A percentile compares a stretch with the other conserved stretches of the same genome.
Conservation (phyloP, 1,140 invertebrate genomes). For the Zaprionus tsacasi region DNA sequence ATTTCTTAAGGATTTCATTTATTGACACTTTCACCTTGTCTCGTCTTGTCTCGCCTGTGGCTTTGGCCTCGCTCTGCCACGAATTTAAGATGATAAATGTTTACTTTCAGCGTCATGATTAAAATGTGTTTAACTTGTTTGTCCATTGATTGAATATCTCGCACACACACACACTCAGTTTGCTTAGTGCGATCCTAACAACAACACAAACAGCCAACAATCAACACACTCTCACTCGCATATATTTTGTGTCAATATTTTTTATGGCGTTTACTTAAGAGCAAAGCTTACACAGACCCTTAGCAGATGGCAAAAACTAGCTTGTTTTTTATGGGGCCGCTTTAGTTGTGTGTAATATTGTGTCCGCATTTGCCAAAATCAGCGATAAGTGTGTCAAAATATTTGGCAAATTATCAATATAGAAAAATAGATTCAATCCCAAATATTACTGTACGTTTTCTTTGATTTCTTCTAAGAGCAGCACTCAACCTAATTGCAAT, state of each 20-base stretch:
- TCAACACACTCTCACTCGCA: conserved; percentile 5
- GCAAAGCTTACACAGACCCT: not conserved
- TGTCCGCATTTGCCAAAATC: not conserved
- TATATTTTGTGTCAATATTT: conserved; percentile 37
- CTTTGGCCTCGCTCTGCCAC: conserved; percentile 37
- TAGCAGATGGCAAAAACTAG: not conserved
- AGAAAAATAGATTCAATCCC: not conserved
- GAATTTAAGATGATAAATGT: conserved; percentile 73
- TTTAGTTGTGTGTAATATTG: not conserved
- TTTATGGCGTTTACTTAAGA: conserved; percentile 11
- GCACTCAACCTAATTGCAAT: not conserved
- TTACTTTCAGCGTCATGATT: conserved; percentile 77
- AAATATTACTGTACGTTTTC: not conserved
- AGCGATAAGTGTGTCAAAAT: not conserved
- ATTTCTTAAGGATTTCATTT: conserved; percentile 81
- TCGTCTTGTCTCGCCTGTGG: conserved; percentile 38
- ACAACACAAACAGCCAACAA: conserved; percentile 18
- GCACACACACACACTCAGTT: conserved; percentile 13
- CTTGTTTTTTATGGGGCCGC: conserved; percentile 26
- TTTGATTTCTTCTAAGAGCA: not conserved
- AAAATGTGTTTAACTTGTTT: conserved; percentile 82
- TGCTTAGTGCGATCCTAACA: conserved; percentile 39
- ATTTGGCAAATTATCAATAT: not conserved
- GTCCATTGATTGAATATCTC: conserved; percentile 70
- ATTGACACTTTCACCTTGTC: conserved; percentile 64